Evolutionary conservation across 2,797 vertebrate species (phyloP), one percentile per base, ranked within the genome.

Genomic region (Hydrocynus forskahlii): DNA sequence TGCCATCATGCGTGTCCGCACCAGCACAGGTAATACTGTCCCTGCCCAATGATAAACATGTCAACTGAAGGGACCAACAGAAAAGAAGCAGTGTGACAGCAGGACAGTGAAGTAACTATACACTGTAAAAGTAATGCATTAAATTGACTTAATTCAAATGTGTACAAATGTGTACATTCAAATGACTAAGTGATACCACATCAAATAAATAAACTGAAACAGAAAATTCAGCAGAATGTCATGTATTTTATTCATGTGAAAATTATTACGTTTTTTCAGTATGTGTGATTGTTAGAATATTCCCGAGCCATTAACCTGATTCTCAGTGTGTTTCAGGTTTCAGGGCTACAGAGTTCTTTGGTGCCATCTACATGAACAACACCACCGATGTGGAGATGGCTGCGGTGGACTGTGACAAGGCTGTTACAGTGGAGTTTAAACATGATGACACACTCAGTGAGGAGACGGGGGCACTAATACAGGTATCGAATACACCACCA

Each of bases 371-470:
- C 78, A 98, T 99, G 97, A 98, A 95, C 92, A 99, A 97, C 89
- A 99, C 97, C 63, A 99, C 97, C 0, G 97, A 99, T 3, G 89
- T 98, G 0, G 97, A 99, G 87, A 96, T 99, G 96, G 97, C 97
- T 0, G 97, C 95, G 0, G 84, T 98, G 60, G 97, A 99, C 38
- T 96, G 97, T 21, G 94, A 99, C 91, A 98, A 98, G 85, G 96
- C 97, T 0, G 87, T 99, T 85, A 98, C 97, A 0, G 97, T 99
- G 16, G 97, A 99, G 89, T 97, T 99, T 89, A 99, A 98, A 81
- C 97, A 99, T 0, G 98, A 99, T 0, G 98, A 99, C 92, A 91
- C 95, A 4, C 95, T 99, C 67, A 95, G 89, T 0, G 97, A 99
- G 88, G 97, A 99, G 83, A 85, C 73, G 0, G 98, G 97, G 0